Base-by-base conservation (phyloP, 2,888 invertebrate species). In the Drosophila multiciliata region DNA sequence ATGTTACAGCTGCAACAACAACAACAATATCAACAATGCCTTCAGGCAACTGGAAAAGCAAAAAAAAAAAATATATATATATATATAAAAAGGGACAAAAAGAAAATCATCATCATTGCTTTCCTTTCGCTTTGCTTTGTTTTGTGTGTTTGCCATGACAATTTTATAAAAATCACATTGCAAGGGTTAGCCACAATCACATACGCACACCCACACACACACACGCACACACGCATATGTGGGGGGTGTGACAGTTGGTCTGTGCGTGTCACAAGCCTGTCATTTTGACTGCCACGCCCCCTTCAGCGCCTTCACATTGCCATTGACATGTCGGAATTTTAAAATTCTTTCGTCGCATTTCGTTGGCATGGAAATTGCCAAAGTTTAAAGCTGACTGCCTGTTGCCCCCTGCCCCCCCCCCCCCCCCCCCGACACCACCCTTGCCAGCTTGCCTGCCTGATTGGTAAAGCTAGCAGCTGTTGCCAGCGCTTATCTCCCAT, bases 191-290 rank as follows among this genome's bases (percentile, higher is more conserved):
- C 77, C 75, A 72, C 68, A 66, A 66, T 54, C 32, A 61, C 67
- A 67, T 57, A 54, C 49, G 58, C 54, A 33, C 72, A 54, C 58
- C 55, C 49, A 70, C 69, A 49, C 53, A 42, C 60, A 58, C 57
- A 54, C 62, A 33, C 15, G 15, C 17, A 63, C 7, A 20, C 29
- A 32, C 38, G 48, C 40, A 72, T 38, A 26, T 23, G 33, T 23
- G 40, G 77, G 66, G 77, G 65, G 69, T 76, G 86, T 87, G 85
- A 86, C 85, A 86, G 85, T 86, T 85, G 85, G 87, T 83, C 85
- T 86, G 87, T 86, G 87, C 85, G 85, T 86, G 85, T 86, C 87
- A 86, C 70, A 81, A 71, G 81, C 83, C 85, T 87, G 87, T 86
- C 86, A 86, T 87, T 82, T 78, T 55, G 80, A 58, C 48, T 66